Evolutionary conservation across 1,140 invertebrate species (phyloP), one percentile per base, ranked within the genome.

Genomic region (Rhopalosiphum padi): DNA sequence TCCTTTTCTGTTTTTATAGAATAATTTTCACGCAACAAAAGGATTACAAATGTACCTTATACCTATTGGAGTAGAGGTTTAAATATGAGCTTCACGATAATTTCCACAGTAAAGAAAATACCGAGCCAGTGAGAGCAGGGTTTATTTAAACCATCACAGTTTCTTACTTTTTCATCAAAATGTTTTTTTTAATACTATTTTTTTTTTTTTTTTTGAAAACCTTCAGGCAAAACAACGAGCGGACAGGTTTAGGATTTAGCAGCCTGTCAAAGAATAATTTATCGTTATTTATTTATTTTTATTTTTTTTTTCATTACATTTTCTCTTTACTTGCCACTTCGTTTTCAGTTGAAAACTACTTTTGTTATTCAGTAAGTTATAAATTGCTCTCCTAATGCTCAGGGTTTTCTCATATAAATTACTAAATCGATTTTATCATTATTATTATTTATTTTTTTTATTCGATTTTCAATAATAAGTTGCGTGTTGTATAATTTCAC

Each of bases 221-320:
- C 91, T 82, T 92, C 46, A 37, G 91, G 60, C 91, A 83, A 82
- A 92, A 92, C 60, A 82, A 82, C 91, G 41, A 92, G n/a, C 55
- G 35, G 68, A 85, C 77, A 92, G 68, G 91, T 92, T 92, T 83
- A 82, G 77, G 91, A 92, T 92, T 92, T 92, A 83, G 68, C 77
- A 92, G n/a, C 68, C 77, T 82, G 68, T 92, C 91, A 92, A 92
- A 92, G 91, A 83, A 92, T 92, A 92, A 92, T 92, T 92, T 92
- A 92, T 92, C 41, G 91, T 51, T 92, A 83, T 82, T 92, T 89
- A 46, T 89, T 89, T 87, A 48, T 46, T 86, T 43, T 43, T 46
- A n/a, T 87, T 87, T 37, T 83, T n/a, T 91, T 83, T 82, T 91
- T 68, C 55, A 91, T 77, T 82, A 48, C 46, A 92, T 92, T 92